Conservation (phyloP, 2,113 vertebrate species). For the Hirundichthys speculiger region DNA sequence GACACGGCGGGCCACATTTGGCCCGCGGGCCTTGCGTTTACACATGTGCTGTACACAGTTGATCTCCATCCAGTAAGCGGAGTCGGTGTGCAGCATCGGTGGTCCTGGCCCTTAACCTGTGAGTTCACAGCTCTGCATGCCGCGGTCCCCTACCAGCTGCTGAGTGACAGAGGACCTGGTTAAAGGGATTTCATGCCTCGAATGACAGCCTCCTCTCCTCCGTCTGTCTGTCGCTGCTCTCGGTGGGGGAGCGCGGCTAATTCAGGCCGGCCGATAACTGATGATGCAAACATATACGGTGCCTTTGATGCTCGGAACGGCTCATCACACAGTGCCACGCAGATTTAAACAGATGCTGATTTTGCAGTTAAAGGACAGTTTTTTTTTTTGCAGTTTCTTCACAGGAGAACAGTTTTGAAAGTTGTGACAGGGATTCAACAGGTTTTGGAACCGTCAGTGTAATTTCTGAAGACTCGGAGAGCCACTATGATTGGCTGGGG, state of each 20-base stretch:
- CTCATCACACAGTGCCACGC: conserved; percentile 4
- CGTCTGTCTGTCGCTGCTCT: conserved; percentile 45
- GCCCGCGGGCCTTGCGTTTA: no score
- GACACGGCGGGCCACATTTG: no score
- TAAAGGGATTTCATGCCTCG: conserved; percentile 73
- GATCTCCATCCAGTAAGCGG: conserved; percentile 36
- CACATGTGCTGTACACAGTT: conserved; percentile 2
- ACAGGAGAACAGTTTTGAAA: background rate
- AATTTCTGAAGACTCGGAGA: no score
- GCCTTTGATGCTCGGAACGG: conserved; percentile 25
- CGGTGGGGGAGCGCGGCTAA: conserved; percentile 42
- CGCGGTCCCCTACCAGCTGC: conserved; percentile 39
- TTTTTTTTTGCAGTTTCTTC: background rate
- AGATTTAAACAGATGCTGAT: conserved; percentile 31
- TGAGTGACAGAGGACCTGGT: conserved; percentile 65
- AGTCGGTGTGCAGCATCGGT: conserved; percentile 30
- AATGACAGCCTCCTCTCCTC: conserved; percentile 54
- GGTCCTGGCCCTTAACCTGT: conserved; percentile 64
- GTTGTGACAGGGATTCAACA: background rate
- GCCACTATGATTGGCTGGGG: no score
- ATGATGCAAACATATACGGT: conserved; percentile 31
- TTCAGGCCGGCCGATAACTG: conserved; percentile 39
- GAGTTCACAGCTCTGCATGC: conserved; percentile 44
- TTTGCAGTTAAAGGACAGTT: conserved; percentile 16
- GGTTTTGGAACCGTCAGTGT: no score